Conservation (phyloP, 2,113 vertebrate species). For the Corvus hawaiiensis region DNA sequence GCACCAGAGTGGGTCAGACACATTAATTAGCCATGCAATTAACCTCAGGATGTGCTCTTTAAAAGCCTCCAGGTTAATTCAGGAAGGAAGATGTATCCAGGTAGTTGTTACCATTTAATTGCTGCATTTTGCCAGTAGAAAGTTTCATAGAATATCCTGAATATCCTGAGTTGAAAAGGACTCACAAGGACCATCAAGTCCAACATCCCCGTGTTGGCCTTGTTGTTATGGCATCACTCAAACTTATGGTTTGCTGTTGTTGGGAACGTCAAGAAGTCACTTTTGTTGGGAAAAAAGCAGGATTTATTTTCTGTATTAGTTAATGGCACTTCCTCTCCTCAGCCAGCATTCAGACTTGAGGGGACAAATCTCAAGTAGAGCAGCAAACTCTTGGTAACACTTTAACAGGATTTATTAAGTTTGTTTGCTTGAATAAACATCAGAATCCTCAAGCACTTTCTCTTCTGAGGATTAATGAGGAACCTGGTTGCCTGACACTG, state of each 20-base stretch:
- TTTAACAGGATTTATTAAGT: conserved; percentile 52
- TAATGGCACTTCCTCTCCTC: conserved; percentile 19
- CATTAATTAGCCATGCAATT: neutral
- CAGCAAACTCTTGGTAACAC: conserved; percentile 33
- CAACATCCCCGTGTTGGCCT: neutral
- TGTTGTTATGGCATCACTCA: neutral
- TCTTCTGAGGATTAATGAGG: neutral
- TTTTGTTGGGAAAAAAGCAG: neutral
- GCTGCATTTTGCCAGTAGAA: neutral
- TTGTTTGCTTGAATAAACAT: conserved; percentile 51
- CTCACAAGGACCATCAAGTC: neutral
- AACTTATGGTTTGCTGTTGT: neutral
- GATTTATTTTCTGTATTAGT: conserved; percentile 16
- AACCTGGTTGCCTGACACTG: neutral
- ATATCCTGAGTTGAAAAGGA: neutral
- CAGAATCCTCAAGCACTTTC: conserved; percentile 18
- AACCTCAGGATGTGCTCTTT: neutral
- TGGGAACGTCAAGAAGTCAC: neutral
- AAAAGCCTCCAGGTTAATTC: neutral
- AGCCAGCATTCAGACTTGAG: neutral
- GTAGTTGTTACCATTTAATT: neutral
- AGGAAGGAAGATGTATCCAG: neutral
- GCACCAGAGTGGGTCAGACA: neutral
- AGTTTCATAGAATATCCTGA: neutral
- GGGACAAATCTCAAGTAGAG: neutral